Conservation (phyloP, 2,888 invertebrate genomes). For the Phymatocera aterrima region DNA sequence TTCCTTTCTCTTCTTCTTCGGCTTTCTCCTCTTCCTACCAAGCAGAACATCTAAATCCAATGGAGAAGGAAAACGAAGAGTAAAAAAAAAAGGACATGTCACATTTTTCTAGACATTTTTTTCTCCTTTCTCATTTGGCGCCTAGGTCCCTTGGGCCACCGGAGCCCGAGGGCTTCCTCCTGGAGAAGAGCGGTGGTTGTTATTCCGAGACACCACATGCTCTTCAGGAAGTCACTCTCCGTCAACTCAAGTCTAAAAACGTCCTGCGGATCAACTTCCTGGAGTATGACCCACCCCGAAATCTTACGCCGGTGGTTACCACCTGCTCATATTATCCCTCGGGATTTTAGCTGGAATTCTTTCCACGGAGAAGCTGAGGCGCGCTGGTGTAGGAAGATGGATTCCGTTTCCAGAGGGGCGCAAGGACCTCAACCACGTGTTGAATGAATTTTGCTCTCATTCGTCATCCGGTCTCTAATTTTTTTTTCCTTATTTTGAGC, state of each 20-base stretch:
- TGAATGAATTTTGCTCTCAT: slow-evolving; percentile 12
- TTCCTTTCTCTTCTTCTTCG: no score
- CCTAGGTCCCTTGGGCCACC: not conserved
- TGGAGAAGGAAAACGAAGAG: no score
- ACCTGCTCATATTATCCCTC: slow-evolving; percentile 61
- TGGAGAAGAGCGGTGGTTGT: slow-evolving; percentile 53
- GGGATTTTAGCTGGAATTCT: slow-evolving; percentile 46
- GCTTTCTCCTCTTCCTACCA: no score
- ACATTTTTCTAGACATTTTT: not conserved
- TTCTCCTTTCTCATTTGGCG: not conserved
- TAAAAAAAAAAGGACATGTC: not conserved
- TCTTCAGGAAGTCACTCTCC: slow-evolving; percentile 58
- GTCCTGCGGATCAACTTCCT: slow-evolving; percentile 56
- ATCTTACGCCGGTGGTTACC: slow-evolving; percentile 59
- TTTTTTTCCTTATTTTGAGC: not conserved
- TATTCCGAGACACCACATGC: slow-evolving; percentile 62
- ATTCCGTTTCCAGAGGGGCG: slow-evolving; percentile 27
- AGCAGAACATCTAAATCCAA: no score
- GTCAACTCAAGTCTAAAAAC: slow-evolving; percentile 47
- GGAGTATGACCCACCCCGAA: slow-evolving; percentile 61
- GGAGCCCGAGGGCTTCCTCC: not conserved
- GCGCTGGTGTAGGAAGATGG: not conserved
- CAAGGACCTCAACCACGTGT: slow-evolving; percentile 33
- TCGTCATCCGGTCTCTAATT: not conserved
- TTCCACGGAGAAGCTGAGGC: slow-evolving; percentile 2